Percentiles rank a stretch among this genome's conserved stretches.
These are phyloP conservation scores for Idris sp. DNA, from an alignment of 1,140 invertebrate genomes.

Conservation along the genomic window DNA sequence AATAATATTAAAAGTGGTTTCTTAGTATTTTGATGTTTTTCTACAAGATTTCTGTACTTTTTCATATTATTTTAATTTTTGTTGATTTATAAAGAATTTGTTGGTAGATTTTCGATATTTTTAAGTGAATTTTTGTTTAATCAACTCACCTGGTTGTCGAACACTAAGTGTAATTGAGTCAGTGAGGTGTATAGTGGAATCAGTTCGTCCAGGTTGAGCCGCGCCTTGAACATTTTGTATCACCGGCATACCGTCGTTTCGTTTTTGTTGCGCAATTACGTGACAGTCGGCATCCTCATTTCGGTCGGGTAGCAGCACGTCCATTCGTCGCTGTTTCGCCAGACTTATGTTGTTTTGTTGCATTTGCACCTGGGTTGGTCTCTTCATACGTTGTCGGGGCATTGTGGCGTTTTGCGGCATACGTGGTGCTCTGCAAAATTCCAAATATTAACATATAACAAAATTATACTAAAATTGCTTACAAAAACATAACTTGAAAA, in stretches of 20 bases:
- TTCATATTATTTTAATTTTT: no score
- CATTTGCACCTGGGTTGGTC: slow-evolving; percentile 65
- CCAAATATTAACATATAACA: no score
- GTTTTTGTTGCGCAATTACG: slow-evolving; percentile 85
- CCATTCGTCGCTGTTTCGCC: slow-evolving; percentile 77
- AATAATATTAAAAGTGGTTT: no score
- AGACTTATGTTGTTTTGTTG: slow-evolving; percentile 62
- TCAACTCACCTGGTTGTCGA: no score
- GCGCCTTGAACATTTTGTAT: slow-evolving; percentile 84
- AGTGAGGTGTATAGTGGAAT: slow-evolving; percentile 81
- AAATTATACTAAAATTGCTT: no score
- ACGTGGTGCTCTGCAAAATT: slow-evolving; percentile 68
- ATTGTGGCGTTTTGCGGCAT: slow-evolving; percentile 61
- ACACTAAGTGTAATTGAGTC: slow-evolving; percentile 84
- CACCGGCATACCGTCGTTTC: slow-evolving; percentile 84
- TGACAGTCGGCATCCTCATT: slow-evolving; percentile 82
- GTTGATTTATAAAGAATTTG: no score
- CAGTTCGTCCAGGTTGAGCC: slow-evolving; percentile 76
- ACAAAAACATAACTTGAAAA: no score
- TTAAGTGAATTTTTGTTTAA: no score
- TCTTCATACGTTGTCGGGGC: slow-evolving; percentile 70
- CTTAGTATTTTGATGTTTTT: no score
- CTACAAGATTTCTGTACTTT: no score
- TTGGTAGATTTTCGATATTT: no score
- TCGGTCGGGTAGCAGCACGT: slow-evolving; percentile 79